phyloP scores from a whole-genome alignment of 2,113 vertebrate genomes.

The Centrocercus urophasianus region DNA sequence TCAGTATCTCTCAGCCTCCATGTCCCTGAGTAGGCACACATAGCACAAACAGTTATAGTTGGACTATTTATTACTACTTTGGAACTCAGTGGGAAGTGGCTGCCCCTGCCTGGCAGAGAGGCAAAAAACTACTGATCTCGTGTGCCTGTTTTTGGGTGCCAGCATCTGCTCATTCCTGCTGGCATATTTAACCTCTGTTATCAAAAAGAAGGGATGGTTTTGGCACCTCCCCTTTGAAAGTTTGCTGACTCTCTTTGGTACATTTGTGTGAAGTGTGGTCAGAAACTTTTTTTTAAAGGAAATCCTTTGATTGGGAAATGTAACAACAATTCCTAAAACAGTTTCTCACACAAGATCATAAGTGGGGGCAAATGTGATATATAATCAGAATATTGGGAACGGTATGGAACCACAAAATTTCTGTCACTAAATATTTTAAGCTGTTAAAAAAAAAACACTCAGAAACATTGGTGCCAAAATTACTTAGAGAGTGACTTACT shows the following conservation, averaged over 20 bases:
- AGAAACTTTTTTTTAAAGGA: conserved; percentile 31
- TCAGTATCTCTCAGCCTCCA: fast-evolving
- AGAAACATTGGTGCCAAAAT: background rate
- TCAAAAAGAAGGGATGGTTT: conserved; percentile 36
- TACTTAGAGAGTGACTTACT: background rate
- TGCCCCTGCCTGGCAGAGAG: background rate
- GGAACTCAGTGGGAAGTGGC: background rate
- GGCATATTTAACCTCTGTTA: conserved; percentile 51
- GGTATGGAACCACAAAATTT: conserved; percentile 30
- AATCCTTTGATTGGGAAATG: conserved; percentile 32
- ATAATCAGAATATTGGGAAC: conserved; percentile 5
- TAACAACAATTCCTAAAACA: conserved; percentile 16
- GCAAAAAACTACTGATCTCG: conserved; percentile 11
- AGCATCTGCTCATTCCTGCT: conserved; percentile 13
- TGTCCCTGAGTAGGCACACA: background rate
- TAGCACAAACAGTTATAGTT: background rate
- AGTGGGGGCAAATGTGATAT: conserved; percentile 1
- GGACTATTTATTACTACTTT: background rate
- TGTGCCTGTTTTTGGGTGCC: background rate
- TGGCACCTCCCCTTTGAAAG: conserved; percentile 43
- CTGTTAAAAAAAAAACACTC: conserved; percentile 11
- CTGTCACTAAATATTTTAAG: conserved; percentile 48
- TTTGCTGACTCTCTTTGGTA: background rate
- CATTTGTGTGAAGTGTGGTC: background rate
- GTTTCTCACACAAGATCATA: background rate